Conservation (phyloP, 2,113 vertebrate genomes). For the Zosterops borbonicus region DNA sequence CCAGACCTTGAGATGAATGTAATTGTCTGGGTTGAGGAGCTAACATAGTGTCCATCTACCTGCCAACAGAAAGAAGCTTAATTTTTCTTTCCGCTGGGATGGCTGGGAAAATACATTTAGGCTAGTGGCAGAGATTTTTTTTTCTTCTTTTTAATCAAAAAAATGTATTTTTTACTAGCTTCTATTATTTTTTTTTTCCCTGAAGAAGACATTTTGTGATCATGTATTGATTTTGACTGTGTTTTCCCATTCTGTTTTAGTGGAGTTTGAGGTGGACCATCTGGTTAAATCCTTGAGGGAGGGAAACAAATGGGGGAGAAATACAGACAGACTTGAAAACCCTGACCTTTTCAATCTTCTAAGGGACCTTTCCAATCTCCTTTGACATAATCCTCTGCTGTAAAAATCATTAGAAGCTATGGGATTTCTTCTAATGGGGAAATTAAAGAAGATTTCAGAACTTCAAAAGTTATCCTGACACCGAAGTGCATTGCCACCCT, state of each 20-base stretch:
- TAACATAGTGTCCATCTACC: neutral
- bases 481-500: neutral
- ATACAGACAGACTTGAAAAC: neutral
- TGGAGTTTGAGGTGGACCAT: neutral
- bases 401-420: neutral
- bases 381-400: neutral
- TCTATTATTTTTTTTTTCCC: neutral
- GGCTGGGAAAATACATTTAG: neutral
- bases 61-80: neutral
- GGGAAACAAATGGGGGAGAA: neutral
- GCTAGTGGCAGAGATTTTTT: neutral
- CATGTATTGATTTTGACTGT: neutral
- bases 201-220: neutral
- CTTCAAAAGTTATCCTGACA: neutral
- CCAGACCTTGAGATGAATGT: neutral
- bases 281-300: neutral
- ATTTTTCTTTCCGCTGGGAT: neutral
- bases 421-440: neutral
- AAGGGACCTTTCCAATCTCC: neutral
- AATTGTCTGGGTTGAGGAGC: neutral
- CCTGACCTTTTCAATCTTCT: conserved; percentile 6
- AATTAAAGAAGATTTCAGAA: conserved; percentile 14
- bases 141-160: neutral
- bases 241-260: neutral
- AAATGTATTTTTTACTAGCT: neutral